Evolutionary conservation across 2,113 vertebrate genomes (phyloP), one percentile per base, ranked within the genome.

Genomic region (Sarotherodon lohbergeri): DNA sequence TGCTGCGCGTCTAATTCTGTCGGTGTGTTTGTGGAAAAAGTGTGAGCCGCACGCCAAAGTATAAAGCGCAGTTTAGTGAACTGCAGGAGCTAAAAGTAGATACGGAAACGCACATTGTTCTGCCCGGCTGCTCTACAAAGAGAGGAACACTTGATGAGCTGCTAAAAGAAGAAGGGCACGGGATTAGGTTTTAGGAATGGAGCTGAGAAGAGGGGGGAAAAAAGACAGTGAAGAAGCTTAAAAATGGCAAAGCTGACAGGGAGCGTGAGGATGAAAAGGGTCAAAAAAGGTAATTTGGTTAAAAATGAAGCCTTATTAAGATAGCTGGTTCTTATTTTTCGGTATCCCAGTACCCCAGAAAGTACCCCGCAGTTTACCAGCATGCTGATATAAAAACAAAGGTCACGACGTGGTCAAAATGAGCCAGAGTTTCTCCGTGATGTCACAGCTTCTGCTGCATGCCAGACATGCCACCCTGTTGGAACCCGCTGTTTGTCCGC

Each of bases 361-460:
- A 81, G 24, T 57, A 6, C 29, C 39, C 9, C 1, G 9, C 39
- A 79, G 22, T 50, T 16, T 78, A 66, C 61, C 32, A 66, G 61
- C 36, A 36, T 2, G 27, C 84, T 84, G 59, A 85, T 46, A 12
- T 89, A 78, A 71, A 85, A 80, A 88, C 85, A 92, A 76, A 48
- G 41, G 68, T 48, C 85, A 89, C 84, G 90, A 50, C 83, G 12
- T 1, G 46, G 27, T 43, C 36, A 89, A 81, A 86, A 82, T 88
- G 56, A 78, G 63, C 85, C 16, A 39, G n/a, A 88, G 83, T 94
- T 95, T 94, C 93, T 96, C 94, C 94, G 92, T 95, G 94, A 95
- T 86, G 94, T 96, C 92, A 94, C 90, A 24, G 36, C 82, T 56
- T 89, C 86, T 81, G 85, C 86, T 81, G 68, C 86, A 92, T 93